Percentiles rank a stretch among this genome's conserved stretches.
These are phyloP conservation scores for Gasterosteus nipponicus DNA, from an alignment of 2,113 vertebrate genomes.

Conservation along the genomic window DNA sequence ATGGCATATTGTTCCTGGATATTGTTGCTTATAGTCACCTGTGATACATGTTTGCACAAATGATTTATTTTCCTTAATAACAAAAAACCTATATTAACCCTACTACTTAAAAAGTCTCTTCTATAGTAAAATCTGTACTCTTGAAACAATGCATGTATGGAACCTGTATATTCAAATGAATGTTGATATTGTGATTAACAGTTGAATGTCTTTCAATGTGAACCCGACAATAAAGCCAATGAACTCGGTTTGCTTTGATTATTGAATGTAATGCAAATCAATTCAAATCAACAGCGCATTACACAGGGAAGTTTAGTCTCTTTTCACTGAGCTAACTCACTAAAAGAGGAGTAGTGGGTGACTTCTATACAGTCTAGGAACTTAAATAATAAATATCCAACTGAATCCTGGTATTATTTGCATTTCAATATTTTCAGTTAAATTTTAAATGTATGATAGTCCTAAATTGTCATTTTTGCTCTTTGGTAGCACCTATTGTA, in stretches of 20 bases:
- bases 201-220: not conserved
- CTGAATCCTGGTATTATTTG: not conserved
- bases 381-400: too few species aligned
- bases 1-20: too few species aligned
- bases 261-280: too few species aligned
- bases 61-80: not conserved
- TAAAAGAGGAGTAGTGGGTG: too few species aligned
- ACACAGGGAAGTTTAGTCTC: too few species aligned
- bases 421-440: not conserved
- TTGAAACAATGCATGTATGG: not conserved
- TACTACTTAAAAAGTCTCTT: not conserved
- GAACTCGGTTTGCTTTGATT: too few species aligned
- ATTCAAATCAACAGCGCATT: too few species aligned
- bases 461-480: not conserved
- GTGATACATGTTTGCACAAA: not conserved
- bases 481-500: not conserved
- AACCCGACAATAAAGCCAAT: too few species aligned
- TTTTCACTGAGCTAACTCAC: too few species aligned
- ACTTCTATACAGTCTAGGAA: too few species aligned
- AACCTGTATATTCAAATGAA: not conserved
- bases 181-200: not conserved
- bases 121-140: not conserved
- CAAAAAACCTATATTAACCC: not conserved
- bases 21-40: not conserved
- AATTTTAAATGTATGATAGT: not conserved